These are phyloP conservation scores for Dinocampus coccinellae DNA, from an alignment of 2,888 invertebrate genomes.

Conservation along the genomic window DNA sequence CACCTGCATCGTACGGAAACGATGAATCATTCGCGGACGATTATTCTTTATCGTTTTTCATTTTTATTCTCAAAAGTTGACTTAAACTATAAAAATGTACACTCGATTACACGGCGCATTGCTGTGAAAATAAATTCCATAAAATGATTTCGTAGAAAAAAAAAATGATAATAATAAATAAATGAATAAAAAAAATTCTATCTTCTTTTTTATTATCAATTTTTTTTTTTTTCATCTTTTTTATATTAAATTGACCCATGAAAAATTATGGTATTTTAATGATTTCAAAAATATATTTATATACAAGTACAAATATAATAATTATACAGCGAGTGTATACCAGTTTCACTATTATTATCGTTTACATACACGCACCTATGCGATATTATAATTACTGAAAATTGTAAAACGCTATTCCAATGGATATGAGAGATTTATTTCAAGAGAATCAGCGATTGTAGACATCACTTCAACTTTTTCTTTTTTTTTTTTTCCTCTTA, in stretches of 20 bases:
- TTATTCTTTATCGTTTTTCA: conserved; percentile 27
- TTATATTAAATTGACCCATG: too few relatives aligned
- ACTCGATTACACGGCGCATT: conserved; percentile 11
- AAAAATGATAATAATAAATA: not conserved
- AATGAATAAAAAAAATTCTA: too few relatives aligned
- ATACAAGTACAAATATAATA: conserved; percentile 23
- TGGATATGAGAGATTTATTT: conserved; percentile 32
- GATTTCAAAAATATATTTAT: too few relatives aligned
- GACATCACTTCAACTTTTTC: conserved; percentile 21
- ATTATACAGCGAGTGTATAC: conserved; percentile 35
- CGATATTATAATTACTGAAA: conserved; percentile 37
- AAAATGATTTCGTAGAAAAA: not conserved
- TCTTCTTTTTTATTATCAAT: too few relatives aligned
- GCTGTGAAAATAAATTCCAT: not conserved
- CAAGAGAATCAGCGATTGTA: conserved; percentile 28
- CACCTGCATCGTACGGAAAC: conserved; percentile 38
- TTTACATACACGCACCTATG: conserved; percentile 23
- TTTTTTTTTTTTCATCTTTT: too few relatives aligned
- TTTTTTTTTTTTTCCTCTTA: not conserved
- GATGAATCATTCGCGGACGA: conserved; percentile 17
- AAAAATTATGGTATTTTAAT: too few relatives aligned
- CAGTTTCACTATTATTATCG: conserved; percentile 2
- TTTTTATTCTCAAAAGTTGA: conserved; percentile 13
- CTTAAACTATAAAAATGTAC: not conserved
- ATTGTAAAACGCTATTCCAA: not conserved